Base-by-base conservation (phyloP, 2,113 vertebrate genomes). In the Gallinago media region DNA sequence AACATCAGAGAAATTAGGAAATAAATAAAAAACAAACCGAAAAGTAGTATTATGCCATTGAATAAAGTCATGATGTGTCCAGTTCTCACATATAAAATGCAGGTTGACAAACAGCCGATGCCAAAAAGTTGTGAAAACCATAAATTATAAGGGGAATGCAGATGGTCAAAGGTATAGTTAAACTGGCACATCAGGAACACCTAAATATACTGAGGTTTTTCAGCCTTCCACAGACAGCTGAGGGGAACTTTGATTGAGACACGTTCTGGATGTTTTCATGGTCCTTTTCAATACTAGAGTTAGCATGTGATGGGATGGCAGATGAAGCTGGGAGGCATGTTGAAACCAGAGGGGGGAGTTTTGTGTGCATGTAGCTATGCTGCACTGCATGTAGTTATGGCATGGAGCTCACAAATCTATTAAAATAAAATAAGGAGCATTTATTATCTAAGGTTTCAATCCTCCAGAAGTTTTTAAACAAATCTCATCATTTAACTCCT, bases 391-490 rank as follows among this genome's bases (percentile, higher is more conserved):
- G 67, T 20, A 54, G 14, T 31, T 77, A 61, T 1, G 2, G 2
- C 0, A 3, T 3, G 11, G 42, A 91, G 78, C 26, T 59, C 59
- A 46, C 15, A 72, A 86, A 17, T 54, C 58, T 88, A 59, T 81
- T 72, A 84, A 90, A 93, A 71, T 36, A 61, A 92, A 94, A 72
- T 77, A 93, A 88, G 17, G 15, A 84, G 10, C 27, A 52, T 81
- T 92, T 83, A 56, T n/a, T 77, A 49, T 59, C 71, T 52, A 50
- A 36, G 16, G 32, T 8, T 79, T 78, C 32, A 1, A 0, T 59
- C 42, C 18, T 70, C 9, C 38, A 47, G n/a, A 90, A 73, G 40
- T 92, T 94, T 86, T 86, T 61, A 84, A 93, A 89, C 72, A 87
- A 86, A 76, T 76, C 27, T 75, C 38, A 26, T 19, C 19, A 36